Percentiles rank a stretch among this genome's conserved stretches.
Evolutionary conservation across 92 coral and sea anemone species (phyloP).

Genomic region (Siderastrea radians): DNA sequence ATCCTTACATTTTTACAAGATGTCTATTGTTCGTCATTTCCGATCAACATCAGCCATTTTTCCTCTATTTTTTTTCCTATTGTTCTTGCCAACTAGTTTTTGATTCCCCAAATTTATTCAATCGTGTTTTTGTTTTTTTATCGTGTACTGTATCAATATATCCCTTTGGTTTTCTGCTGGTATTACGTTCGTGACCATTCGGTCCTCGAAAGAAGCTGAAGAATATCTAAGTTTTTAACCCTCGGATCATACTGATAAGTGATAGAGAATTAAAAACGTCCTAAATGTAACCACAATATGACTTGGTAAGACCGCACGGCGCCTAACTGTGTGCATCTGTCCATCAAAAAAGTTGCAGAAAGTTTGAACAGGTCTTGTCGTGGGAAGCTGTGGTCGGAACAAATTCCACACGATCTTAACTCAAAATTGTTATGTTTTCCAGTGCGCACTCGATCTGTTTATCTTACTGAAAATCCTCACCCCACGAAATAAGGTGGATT

Average conservation of each 20-base stretch:
- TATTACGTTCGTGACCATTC: slow-evolving; percentile 26
- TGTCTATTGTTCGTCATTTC: slow-evolving; percentile 40
- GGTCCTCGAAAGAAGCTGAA: background rate
- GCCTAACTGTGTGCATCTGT: slow-evolving; percentile 61
- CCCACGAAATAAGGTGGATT: background rate
- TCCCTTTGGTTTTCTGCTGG: background rate
- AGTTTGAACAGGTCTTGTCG: slow-evolving; percentile 26
- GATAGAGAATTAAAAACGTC: slow-evolving; percentile 12
- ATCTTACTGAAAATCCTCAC: background rate
- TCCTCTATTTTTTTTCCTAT: no score
- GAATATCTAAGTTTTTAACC: slow-evolving; percentile 7
- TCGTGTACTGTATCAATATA: background rate
- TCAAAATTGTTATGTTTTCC: slow-evolving; percentile 6
- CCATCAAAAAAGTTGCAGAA: slow-evolving; percentile 52
- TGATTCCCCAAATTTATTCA: slow-evolving; percentile 1
- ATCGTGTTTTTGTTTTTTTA: slow-evolving; percentile 1
- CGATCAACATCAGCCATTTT: background rate
- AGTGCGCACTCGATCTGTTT: slow-evolving; percentile 13
- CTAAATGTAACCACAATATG: slow-evolving; percentile 37
- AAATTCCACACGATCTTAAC: slow-evolving; percentile 44
- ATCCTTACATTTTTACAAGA: slow-evolving; percentile 11
- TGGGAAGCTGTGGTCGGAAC: slow-evolving; percentile 48
- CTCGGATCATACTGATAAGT: slow-evolving; percentile 44
- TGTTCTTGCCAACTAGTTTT: background rate
- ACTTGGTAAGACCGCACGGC: slow-evolving; percentile 67